A percentile compares a stretch with the other conserved stretches of the same genome.
These are phyloP conservation scores for Thinocorus orbignyianus DNA, from an alignment of 2,113 vertebrate genomes.

Conservation along the genomic window DNA sequence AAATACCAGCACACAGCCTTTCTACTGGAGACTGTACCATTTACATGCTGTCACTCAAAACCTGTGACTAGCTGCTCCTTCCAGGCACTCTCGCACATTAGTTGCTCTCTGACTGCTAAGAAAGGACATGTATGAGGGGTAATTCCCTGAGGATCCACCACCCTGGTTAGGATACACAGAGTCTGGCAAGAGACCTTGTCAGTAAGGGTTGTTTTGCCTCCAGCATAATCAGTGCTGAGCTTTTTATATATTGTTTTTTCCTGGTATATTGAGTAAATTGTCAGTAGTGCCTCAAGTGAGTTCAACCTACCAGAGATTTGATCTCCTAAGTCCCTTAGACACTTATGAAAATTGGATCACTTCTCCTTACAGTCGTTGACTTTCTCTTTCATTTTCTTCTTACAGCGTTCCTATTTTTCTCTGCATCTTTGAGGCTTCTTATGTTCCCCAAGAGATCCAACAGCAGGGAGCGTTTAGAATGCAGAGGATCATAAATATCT, in stretches of 20 bases:
- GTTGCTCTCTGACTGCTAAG: background rate
- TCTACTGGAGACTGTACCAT: background rate
- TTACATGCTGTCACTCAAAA: conserved; percentile 21
- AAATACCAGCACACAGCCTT: conserved; percentile 19
- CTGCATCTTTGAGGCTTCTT: background rate
- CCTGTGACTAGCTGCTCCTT: background rate
- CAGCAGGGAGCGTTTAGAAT: background rate
- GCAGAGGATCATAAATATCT: background rate
- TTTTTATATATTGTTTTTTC: background rate
- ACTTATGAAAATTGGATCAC: background rate
- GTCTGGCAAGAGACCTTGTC: background rate
- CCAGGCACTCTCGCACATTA: background rate
- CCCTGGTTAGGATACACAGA: background rate
- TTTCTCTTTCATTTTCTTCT: background rate
- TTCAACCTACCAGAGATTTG: background rate
- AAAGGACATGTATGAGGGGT: background rate
- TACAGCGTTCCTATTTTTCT: background rate
- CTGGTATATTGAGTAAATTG: background rate
- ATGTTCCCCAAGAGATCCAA: background rate
- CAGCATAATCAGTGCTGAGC: background rate
- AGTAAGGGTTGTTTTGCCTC: background rate
- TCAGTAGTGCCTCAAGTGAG: background rate
- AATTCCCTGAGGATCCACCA: background rate
- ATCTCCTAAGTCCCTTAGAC: background rate
- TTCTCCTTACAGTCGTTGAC: background rate